Conservation (phyloP, 2,113 vertebrate species). For the Chaetodon auriga region DNA sequence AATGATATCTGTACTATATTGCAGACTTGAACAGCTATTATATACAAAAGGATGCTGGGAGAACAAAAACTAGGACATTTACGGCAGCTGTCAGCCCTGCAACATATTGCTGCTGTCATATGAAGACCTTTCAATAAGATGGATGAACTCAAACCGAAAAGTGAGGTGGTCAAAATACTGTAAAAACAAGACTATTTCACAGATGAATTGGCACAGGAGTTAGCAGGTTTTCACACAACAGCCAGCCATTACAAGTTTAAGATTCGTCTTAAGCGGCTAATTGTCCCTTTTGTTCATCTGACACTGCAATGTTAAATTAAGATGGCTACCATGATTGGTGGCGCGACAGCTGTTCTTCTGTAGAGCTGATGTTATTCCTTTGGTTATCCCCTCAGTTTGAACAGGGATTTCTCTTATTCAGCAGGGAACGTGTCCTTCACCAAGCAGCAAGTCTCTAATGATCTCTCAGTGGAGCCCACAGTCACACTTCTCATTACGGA, state of each 20-base stretch:
- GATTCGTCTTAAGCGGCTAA: slow-evolving; percentile 26
- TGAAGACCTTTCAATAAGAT: slow-evolving; percentile 49
- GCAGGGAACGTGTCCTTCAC: slow-evolving; percentile 67
- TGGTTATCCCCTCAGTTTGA: slow-evolving; percentile 48
- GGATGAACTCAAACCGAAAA: slow-evolving; percentile 45
- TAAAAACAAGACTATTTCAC: not conserved
- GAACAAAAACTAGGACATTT: slow-evolving; percentile 28
- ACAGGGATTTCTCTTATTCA: slow-evolving; percentile 69
- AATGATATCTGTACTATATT: not conserved
- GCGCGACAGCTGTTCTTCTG: slow-evolving; percentile 11
- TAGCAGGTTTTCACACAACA: not conserved
- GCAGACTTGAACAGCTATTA: not conserved
- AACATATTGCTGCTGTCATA: slow-evolving; percentile 36
- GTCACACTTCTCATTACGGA: slow-evolving; percentile 63
- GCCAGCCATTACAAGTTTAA: slow-evolving; percentile 12
- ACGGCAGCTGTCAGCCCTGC: slow-evolving; percentile 21
- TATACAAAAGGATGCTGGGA: not conserved
- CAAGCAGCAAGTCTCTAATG: slow-evolving; percentile 74
- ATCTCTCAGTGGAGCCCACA: slow-evolving; percentile 73
- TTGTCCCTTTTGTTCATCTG: slow-evolving; percentile 25
- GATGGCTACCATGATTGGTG: slow-evolving; percentile 13
- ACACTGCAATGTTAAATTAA: slow-evolving; percentile 39
- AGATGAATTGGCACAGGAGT: slow-evolving; percentile 22
- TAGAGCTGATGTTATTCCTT: slow-evolving; percentile 28
- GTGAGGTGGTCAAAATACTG: slow-evolving; percentile 6